Evolutionary conservation across 2,888 invertebrate genomes (phyloP), one percentile per base, ranked within the genome.

Genomic region (Thymelicus acteon): DNA sequence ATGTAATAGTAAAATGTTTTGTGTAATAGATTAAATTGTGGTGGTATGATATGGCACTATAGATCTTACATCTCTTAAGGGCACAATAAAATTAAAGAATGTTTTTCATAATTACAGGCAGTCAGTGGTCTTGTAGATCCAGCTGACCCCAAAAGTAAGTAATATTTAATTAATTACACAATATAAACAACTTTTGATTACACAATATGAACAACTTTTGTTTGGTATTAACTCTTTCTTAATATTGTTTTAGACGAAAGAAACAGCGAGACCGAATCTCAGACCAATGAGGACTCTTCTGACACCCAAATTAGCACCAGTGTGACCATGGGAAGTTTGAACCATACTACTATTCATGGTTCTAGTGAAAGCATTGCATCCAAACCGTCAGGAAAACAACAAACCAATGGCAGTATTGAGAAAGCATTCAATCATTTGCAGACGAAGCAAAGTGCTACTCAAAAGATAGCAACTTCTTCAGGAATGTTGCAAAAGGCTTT

Each of bases 191-290:
- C 37, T 67, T 48, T 39, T 19, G 2, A 12, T 37, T 15, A 24
- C 31, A 8, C 37, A 19, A 54, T 39, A 60, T 39, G 7, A 4
- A 40, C 12, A 12, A 19, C 37, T 67, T 48, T 39, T 19, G 2
- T 44, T 52, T 57, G 19, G 44, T 13, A 60, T 10, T 57, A 40
- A 60, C 67, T 68, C 67, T 68, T 60, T 58, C 73, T 8, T 15
- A 15, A 52, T 19, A 7, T 37, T 73, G 84, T 91, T 92, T 72
- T 85, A 97, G 97, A 96, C 93, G 97, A 97, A 85, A 95, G 97
- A 81, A 96, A 97, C 83, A 98, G 97, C 89, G 98, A 98, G 91
- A 97, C 97, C 58, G 98, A 98, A 91, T 97, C 97, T 13, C 97
- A 97, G 86, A 97, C 96, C 71, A 95, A 96, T 92, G 95, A 97